Base-by-base conservation (phyloP, 2,113 vertebrate genomes). In the Dascyllus trimaculatus region DNA sequence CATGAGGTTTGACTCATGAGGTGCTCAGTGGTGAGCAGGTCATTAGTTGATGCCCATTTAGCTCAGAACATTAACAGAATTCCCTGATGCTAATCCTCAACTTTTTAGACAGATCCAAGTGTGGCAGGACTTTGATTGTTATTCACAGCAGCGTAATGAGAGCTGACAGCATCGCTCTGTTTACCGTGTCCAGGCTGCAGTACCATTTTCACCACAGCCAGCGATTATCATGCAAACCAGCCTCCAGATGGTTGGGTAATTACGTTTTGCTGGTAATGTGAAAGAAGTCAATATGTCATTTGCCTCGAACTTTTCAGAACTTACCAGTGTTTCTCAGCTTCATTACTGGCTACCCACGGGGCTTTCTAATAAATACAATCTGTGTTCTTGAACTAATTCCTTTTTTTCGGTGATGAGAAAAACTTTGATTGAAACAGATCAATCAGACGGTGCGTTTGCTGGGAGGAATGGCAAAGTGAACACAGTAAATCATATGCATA, bases 401-500 rank as follows among this genome's bases (percentile, higher is more conserved):
- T 17, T 2, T 67, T 60, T 74, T 73, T 67, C 19, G 49, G 19
- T 15, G 13, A 63, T 15, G 17, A 63, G 56, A 15, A 43, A 43
- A 1, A 26, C 21, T 9, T n/a, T 52, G 2, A 52, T 68, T 22
- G 6, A 46, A 58, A 40, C 10, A 54, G 48, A 43, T 15, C 5
- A 52, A 1, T 66, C 25, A 35, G 32, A 70, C 18, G 3, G 9
- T 60, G 18, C 19, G 18, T n/a, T 46, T 46, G 21, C 18, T 14
- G 4, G 51, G 11, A 49, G 52, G 13, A 65, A 48, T 2, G 14
- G 19, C 43, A 51, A 17, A 5, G 4, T 11, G 11, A 52, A 61
- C 10, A 21, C 0, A n/a, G 2, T 11, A 53, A 51, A 57, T 46
- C 8, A 3, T 19, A 26, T 64, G 24, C 93, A 92, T 82, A 99